Evolutionary conservation across 2,113 vertebrate genomes (phyloP).

Genomic region (Plotosus lineatus): DNA sequence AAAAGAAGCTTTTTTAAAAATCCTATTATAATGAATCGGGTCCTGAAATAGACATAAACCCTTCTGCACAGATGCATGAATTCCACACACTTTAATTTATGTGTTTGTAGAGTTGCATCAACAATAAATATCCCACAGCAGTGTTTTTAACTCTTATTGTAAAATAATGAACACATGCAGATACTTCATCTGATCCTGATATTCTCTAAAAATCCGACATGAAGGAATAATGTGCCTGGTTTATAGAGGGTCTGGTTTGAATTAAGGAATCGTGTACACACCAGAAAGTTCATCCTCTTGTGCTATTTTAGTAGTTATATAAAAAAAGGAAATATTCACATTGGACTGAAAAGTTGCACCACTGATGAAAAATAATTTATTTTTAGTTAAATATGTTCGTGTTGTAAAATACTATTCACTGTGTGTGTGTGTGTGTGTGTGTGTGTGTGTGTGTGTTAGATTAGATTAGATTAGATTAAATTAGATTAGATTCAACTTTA

Average conservation of each 20-base stretch:
- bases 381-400: neutral
- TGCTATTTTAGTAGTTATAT: neutral
- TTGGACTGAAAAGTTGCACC: no score
- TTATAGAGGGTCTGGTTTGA: neutral
- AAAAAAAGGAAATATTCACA: neutral
- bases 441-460: no score
- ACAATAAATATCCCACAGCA: neutral
- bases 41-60: neutral
- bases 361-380: no score
- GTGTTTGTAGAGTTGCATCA: slow-evolving; percentile 9
- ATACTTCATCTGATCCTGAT: neutral
- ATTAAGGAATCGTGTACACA: neutral
- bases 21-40: neutral
- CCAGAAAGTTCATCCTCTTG: neutral
- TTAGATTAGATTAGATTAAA: no score
- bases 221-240: neutral
- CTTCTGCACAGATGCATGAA: slow-evolving; percentile 14
- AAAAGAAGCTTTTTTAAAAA: neutral
- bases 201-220: neutral
- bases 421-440: no score
- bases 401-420: neutral
- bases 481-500: no score
- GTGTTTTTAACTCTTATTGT: neutral
- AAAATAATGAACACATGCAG: neutral
- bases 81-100: slow-evolving; percentile 27